Conservation (phyloP, 2,113 vertebrate species). For the Pteruthius melanotis region DNA sequence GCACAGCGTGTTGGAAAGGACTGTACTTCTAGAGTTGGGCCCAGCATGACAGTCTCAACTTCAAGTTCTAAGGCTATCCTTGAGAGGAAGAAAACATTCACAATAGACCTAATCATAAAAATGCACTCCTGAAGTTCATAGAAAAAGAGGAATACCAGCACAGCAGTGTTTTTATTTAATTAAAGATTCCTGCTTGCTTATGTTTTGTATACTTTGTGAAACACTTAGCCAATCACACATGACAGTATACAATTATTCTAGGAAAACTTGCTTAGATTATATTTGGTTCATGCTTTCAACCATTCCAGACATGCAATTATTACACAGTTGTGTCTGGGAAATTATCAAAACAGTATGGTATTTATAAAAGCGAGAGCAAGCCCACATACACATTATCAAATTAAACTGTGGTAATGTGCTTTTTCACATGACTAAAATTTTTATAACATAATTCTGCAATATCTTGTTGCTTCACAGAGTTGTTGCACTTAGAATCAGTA, state of each 20-base stretch:
- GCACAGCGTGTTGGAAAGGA: accelerated
- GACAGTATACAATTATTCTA: slow-evolving; percentile 61
- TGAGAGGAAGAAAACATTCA: neutral
- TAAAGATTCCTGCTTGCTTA: neutral
- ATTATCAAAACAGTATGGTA: slow-evolving; percentile 56
- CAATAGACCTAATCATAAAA: neutral
- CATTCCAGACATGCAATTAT: slow-evolving; percentile 60
- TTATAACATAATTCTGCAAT: slow-evolving; percentile 11
- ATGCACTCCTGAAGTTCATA: neutral
- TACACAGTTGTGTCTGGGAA: slow-evolving; percentile 51
- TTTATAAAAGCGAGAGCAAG: slow-evolving; percentile 58
- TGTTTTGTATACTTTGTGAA: slow-evolving; percentile 24
- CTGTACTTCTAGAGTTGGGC: neutral
- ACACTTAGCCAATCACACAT: slow-evolving; percentile 54
- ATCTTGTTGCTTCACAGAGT: neutral
- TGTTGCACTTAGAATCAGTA: neutral
- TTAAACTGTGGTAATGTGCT: slow-evolving; percentile 33
- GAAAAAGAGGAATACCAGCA: neutral
- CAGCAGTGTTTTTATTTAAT: slow-evolving; percentile 11
- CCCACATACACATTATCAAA: slow-evolving; percentile 51
- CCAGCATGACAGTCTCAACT: neutral
- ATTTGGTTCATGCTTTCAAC: slow-evolving; percentile 60
- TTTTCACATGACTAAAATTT: slow-evolving; percentile 34
- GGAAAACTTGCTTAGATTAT: slow-evolving; percentile 22
- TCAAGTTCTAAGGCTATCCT: neutral